Evolutionary conservation across 1,140 invertebrate genomes (phyloP), one percentile per base, ranked within the genome.

Genomic region (Himalopsyche phryganea): DNA sequence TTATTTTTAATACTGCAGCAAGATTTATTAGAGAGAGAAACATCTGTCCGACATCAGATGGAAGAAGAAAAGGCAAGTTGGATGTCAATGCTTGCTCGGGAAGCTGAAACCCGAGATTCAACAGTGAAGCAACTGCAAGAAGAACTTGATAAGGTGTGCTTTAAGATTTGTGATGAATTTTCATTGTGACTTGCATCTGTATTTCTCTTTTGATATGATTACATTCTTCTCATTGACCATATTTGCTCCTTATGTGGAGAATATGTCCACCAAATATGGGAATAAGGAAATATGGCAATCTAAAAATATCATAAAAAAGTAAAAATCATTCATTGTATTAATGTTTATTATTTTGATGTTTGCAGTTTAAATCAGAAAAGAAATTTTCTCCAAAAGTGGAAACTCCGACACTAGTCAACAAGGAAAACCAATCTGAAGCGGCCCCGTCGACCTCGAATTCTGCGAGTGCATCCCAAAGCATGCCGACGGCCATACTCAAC

Each of bases 21-120:
- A 66, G 49, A 72, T 33, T 64, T 68, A 13, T 75, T 72, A 58
- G 63, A 81, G 66, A 71, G 76, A 33, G 66, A 77, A 55, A 72
- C 78, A 46, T 73, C 77, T 58, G 73, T 74, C 19, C 49, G 18
- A 19, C 28, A 59, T 69, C 74, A 33, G 70, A 80, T 10, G 71
- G 75, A 60, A 73, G 76, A 56, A 69, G 73, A 59, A 66, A 79
- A 61, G 56, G 62, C 51, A 69, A 73, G 58, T 69, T 68, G 9
- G 60, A 72, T 67, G 23, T 61, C 15, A 66, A 65, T 66, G 65
- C 71, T 42, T 58, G 68, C 49, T 69, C 67, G 60, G 66, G 66
- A 19, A 53, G 71, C 38, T 61, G 68, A 60, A 61, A 69, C 32
- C 56, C 73, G 45, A 61, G 67, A 68, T 72, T 73, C 42, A 2